Evolutionary conservation across 2,888 invertebrate species (phyloP).

Genomic region (Allacma fusca): DNA sequence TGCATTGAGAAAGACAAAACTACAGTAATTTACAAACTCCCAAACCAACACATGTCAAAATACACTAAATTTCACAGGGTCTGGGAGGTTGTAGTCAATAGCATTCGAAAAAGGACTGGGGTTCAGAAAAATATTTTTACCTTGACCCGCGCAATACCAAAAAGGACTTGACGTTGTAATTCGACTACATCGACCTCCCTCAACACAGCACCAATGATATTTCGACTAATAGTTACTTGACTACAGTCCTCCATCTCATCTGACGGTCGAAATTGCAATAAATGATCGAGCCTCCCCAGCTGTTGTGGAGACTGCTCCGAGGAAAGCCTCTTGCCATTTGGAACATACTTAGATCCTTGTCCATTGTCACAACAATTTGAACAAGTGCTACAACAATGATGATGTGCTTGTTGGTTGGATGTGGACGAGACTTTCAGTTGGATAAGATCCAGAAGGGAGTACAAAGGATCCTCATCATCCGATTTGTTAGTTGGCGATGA

Average conservation of each 20-base stretch:
- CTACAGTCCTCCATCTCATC: constrained; percentile 43
- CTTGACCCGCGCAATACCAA: constrained; percentile 56
- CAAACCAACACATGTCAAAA: too few species aligned
- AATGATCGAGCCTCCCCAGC: constrained; percentile 54
- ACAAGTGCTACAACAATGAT: constrained; percentile 26
- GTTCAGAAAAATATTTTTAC: constrained; percentile 21
- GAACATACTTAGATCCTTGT: neutral
- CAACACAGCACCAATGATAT: constrained; percentile 51
- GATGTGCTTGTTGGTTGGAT: constrained; percentile 37
- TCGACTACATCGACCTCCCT: constrained; percentile 56
- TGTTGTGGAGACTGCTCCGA: constrained; percentile 12
- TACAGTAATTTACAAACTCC: too few species aligned
- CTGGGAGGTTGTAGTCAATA: neutral
- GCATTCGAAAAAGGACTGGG: neutral
- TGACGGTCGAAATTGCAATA: constrained; percentile 49
- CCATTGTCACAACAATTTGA: constrained; percentile 32
- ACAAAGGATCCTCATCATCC: constrained; percentile 59
- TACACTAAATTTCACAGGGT: neutral
- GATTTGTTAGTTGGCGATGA: constrained; percentile 52
- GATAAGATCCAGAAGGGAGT: constrained; percentile 58
- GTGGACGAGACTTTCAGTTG: constrained; percentile 56
- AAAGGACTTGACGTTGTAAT: constrained; percentile 56
- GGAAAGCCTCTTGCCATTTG: constrained; percentile 25
- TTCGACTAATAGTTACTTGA: constrained; percentile 44
- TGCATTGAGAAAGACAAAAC: too few species aligned